phyloP scores from a whole-genome alignment of 1,140 invertebrate genomes.

The Drosophila mayri region DNA sequence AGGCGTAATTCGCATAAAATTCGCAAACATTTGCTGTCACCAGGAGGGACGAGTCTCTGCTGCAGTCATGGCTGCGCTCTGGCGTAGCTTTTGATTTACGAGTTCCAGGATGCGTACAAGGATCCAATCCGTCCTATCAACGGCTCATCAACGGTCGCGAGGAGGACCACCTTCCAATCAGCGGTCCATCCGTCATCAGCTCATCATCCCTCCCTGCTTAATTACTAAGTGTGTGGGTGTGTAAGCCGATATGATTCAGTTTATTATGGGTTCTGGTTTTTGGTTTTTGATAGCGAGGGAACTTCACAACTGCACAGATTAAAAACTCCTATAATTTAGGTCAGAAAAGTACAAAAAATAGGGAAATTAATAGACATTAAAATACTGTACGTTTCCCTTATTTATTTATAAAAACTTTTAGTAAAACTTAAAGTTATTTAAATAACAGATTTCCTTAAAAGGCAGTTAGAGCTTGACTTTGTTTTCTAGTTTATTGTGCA shows the following conservation, averaged over 20 bases:
- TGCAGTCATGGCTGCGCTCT: conserved; percentile 19
- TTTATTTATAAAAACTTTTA: no score
- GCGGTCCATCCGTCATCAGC: conserved; percentile 69
- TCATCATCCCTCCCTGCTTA: conserved; percentile 30
- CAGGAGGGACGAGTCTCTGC: conserved; percentile 14
- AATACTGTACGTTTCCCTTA: no score
- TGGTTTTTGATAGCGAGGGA: background rate
- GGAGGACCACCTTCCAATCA: conserved; percentile 51
- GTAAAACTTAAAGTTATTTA: no score
- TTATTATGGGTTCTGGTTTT: conserved; percentile 43
- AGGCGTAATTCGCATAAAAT: conserved; percentile 83
- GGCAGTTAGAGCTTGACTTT: no score
- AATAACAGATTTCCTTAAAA: no score
- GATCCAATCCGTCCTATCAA: conserved; percentile 56
- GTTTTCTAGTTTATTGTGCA: no score
- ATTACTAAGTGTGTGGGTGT: conserved; percentile 62
- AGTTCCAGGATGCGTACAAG: conserved; percentile 17
- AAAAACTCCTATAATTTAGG: background rate
- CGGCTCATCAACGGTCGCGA: conserved; percentile 51
- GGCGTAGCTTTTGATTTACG: conserved; percentile 68
- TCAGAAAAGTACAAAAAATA: background rate
- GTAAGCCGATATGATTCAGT: conserved; percentile 67
- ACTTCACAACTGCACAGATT: background rate
- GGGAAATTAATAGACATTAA: background rate
- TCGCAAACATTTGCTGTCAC: conserved; percentile 78